Conservation (phyloP, 1,140 invertebrate species). For the Drosophila navojoa region DNA sequence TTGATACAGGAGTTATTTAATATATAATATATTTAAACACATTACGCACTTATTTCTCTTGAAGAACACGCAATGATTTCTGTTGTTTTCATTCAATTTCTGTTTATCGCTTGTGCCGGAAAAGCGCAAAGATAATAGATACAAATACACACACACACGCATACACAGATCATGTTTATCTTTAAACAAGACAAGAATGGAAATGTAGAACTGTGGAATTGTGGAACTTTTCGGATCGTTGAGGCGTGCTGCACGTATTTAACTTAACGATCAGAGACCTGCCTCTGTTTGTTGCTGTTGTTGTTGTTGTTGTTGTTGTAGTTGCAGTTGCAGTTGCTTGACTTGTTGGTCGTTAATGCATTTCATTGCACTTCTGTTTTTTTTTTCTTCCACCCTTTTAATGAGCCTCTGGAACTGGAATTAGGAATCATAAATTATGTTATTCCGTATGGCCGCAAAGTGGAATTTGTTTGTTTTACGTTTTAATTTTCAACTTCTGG, state of each 20-base stretch:
- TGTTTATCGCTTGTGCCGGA: conserved; percentile 72
- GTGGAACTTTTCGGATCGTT: conserved; percentile 47
- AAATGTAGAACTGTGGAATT: conserved; percentile 21
- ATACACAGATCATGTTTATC: conserved; percentile 12
- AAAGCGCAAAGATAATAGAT: conserved; percentile 69
- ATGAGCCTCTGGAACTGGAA: conserved; percentile 51
- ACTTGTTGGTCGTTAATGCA: conserved; percentile 51
- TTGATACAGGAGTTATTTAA: conserved; percentile 4
- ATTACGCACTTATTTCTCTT: neutral
- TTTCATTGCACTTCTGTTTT: conserved; percentile 57
- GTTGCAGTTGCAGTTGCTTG: conserved; percentile 26
- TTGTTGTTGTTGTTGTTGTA: conserved; percentile 9
- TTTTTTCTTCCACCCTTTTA: conserved; percentile 58
- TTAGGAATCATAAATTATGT: conserved; percentile 58
- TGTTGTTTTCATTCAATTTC: conserved; percentile 21
- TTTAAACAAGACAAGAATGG: conserved; percentile 48
- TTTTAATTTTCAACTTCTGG: conserved; percentile 1
- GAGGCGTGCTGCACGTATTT: conserved; percentile 70
- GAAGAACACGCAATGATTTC: neutral
- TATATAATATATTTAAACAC: neutral
- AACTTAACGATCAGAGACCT: conserved; percentile 55
- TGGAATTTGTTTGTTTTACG: conserved; percentile 42
- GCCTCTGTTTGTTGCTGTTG: conserved; percentile 31
- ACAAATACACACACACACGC: conserved; percentile 10
- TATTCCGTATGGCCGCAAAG: conserved; percentile 24